Conservation (phyloP, 2,797 vertebrate genomes). For the Melanotaenia parkinsoni region DNA sequence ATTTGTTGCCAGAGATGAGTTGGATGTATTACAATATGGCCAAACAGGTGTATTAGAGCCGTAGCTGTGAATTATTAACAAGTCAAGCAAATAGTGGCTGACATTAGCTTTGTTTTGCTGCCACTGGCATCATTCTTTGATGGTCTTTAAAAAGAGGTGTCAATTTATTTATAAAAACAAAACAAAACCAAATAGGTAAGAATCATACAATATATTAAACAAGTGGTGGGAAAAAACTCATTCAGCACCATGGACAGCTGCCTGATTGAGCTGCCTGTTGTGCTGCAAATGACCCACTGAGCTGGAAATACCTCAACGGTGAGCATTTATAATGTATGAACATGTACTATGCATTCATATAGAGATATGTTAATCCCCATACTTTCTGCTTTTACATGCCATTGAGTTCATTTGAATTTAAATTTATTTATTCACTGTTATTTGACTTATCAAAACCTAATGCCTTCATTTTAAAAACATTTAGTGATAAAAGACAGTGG, state of each 20-base stretch:
- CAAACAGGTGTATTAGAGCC: too few relatives aligned
- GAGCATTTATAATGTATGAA: background rate
- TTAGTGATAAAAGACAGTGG: too few relatives aligned
- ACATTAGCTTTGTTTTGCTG: too few relatives aligned
- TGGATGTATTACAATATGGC: background rate
- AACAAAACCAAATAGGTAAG: background rate
- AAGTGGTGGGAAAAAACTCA: background rate
- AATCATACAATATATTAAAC: conserved; percentile 6
- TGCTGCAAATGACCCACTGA: conserved; percentile 7
- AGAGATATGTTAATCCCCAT: too few relatives aligned
- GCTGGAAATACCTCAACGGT: conserved; percentile 21
- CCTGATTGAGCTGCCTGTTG: background rate
- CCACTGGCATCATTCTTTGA: too few relatives aligned
- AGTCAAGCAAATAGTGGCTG: too few relatives aligned
- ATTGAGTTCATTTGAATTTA: background rate
- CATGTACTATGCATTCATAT: too few relatives aligned
- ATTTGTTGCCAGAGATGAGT: fast-evolving
- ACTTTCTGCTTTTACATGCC: background rate
- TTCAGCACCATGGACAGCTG: conserved; percentile 51
- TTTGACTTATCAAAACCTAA: fast-evolving
- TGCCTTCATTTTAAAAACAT: too few relatives aligned
- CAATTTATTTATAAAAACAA: background rate
- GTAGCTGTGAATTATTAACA: too few relatives aligned
- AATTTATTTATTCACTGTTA: background rate
- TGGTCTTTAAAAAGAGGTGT: background rate